Conservation (phyloP, 2,888 invertebrate genomes). For the Chydorus sphaericus region DNA sequence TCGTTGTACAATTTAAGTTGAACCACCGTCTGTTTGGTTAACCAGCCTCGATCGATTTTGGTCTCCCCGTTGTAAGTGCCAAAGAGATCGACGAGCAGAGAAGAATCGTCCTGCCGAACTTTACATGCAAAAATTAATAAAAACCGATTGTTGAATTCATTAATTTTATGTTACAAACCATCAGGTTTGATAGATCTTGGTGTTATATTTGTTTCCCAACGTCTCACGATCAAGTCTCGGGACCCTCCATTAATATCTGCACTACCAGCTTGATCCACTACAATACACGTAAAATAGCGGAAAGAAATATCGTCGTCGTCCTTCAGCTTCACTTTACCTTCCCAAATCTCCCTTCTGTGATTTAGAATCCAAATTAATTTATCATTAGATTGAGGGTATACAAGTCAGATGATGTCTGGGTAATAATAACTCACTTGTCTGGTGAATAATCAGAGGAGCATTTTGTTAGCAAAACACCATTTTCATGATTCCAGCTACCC, state of each 20-base stretch:
- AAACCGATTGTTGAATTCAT: neutral
- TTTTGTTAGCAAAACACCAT: slow-evolving; percentile 38
- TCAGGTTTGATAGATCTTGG: slow-evolving; percentile 45
- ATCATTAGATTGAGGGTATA: slow-evolving; percentile 11
- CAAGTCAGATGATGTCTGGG: slow-evolving; percentile 1
- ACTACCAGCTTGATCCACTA: slow-evolving; percentile 39
- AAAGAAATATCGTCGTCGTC: slow-evolving; percentile 49
- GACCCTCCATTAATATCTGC: slow-evolving; percentile 27
- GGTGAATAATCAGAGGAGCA: slow-evolving; percentile 15
- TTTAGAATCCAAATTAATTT: neutral
- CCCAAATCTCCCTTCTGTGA: slow-evolving; percentile 39
- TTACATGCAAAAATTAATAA: neutral
- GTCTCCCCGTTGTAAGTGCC: slow-evolving; percentile 41
- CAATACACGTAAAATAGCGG: slow-evolving; percentile 58
- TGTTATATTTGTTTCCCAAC: slow-evolving; percentile 64
- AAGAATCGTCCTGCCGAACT: slow-evolving; percentile 8
- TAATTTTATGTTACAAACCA: slow-evolving; percentile 25
- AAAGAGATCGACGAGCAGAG: slow-evolving; percentile 32
- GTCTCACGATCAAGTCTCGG: slow-evolving; percentile 42
- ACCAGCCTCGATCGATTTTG: slow-evolving; percentile 63
- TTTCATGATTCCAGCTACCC: slow-evolving; percentile 53
- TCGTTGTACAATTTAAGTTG: slow-evolving; percentile 63
- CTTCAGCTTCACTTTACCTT: slow-evolving; percentile 46
- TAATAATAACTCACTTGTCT: neutral
- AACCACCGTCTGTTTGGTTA: slow-evolving; percentile 63